Conservation (phyloP, 1,140 invertebrate genomes). For the Philotrypesis tridentata region DNA sequence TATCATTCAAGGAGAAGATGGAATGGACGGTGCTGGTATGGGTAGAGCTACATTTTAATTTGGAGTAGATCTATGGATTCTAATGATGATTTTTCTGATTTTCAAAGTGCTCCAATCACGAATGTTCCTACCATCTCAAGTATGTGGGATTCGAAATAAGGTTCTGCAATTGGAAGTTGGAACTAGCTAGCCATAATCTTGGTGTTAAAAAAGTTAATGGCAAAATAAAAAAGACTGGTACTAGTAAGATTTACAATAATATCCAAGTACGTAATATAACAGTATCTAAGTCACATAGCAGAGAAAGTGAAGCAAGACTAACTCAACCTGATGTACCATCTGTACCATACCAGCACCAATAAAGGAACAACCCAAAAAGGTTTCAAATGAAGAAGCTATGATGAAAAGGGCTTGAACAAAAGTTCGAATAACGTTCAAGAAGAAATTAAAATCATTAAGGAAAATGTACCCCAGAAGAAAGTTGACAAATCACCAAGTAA, state of each 20-base stretch:
- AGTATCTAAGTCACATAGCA: conserved; percentile 45
- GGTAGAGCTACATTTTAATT: conserved; percentile 95
- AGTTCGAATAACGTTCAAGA: conserved; percentile 35
- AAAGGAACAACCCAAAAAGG: conserved; percentile 73
- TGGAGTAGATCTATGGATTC: conserved; percentile 83
- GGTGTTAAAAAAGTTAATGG: conserved; percentile 67
- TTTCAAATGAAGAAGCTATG: conserved; percentile 85
- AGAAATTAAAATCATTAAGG: conserved; percentile 51
- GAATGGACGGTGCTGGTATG: conserved; percentile 89
- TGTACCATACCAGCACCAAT: conserved; percentile 59
- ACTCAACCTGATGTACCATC: conserved; percentile 75
- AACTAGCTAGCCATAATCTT: conserved; percentile 74
- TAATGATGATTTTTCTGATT: conserved; percentile 77
- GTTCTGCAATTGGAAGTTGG: conserved; percentile 73
- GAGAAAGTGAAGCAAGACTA: conserved; percentile 81
- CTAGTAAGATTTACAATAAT: conserved; percentile 52
- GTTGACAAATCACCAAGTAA: conserved; percentile 54
- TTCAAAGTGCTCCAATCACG: conserved; percentile 73
- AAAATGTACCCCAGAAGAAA: conserved; percentile 40
- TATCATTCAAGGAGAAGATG: conserved; percentile 96
- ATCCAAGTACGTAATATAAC: conserved; percentile 43
- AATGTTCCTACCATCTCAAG: conserved; percentile 56
- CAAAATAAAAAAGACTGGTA: conserved; percentile 63
- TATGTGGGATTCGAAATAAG: conserved; percentile 66
- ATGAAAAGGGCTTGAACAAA: conserved; percentile 83